phyloP scores from a whole-genome alignment of 2,797 vertebrate species.

The Hippocampus kuda region DNA sequence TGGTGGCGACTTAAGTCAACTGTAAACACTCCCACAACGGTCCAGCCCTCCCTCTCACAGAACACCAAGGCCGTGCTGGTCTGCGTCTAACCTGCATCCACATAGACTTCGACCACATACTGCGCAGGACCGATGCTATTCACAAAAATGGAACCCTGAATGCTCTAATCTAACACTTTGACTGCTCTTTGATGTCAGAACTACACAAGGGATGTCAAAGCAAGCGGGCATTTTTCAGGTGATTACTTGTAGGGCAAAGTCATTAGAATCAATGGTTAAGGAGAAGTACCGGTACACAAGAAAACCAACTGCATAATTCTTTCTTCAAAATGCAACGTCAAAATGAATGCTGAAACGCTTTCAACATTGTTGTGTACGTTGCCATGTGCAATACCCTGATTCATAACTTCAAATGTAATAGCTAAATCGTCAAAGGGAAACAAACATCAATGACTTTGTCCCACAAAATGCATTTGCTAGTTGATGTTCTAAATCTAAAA shows the following conservation, averaged over 20 bases:
- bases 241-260: not conserved
- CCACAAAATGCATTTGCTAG: not conserved
- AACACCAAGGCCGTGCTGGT: no score
- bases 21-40: no score
- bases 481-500: slow-evolving; percentile 30
- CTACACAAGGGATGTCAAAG: slow-evolving; percentile 17
- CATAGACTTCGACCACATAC: no score
- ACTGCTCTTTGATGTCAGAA: slow-evolving; percentile 10
- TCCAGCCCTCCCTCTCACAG: no score
- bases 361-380: slow-evolving; percentile 12
- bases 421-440: not conserved
- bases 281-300: slow-evolving; percentile 28
- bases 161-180: slow-evolving; percentile 39
- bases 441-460: not conserved
- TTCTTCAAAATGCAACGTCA: not conserved
- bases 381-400: slow-evolving; percentile 44
- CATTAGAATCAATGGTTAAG: slow-evolving; percentile 11
- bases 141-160: slow-evolving; percentile 17
- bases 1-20: no score
- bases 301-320: not conserved
- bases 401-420: slow-evolving; percentile 4
- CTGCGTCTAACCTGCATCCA: no score
- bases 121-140: slow-evolving; percentile 1
- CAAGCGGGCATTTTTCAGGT: slow-evolving; percentile 15
- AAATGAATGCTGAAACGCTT: not conserved